A percentile compares a stretch with the other conserved stretches of the same genome.
Conservation (phyloP, 1,140 invertebrate genomes). For the Listronotus bonariensis region DNA sequence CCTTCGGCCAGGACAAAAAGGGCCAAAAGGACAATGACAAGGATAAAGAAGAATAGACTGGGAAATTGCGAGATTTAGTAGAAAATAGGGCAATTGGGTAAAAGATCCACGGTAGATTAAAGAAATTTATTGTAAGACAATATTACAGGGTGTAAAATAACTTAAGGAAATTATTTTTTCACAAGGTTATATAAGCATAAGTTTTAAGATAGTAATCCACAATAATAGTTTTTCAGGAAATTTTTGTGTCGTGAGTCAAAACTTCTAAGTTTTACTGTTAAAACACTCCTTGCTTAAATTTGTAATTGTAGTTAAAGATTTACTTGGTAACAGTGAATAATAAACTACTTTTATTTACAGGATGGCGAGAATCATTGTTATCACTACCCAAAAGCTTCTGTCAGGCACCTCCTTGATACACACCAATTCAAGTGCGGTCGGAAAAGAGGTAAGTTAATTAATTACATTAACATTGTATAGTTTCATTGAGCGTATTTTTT, state of each 20-base stretch:
- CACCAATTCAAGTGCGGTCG: constrained; percentile 44
- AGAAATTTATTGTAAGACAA: too few relatives aligned
- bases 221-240: too few relatives aligned
- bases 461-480: too few relatives aligned
- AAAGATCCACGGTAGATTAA: too few relatives aligned
- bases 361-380: constrained; percentile 69
- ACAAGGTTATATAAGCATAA: too few relatives aligned
- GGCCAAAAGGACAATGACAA: constrained; percentile 22
- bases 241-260: too few relatives aligned
- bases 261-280: too few relatives aligned
- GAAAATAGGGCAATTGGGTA: too few relatives aligned
- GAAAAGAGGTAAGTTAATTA: constrained; percentile 46
- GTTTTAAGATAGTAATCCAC: too few relatives aligned
- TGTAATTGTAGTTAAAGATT: background rate
- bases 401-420: constrained; percentile 59
- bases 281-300: background rate
- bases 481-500: too few relatives aligned
- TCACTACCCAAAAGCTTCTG: constrained; percentile 70
- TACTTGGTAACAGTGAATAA: constrained; percentile 2
- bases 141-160: too few relatives aligned
- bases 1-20: constrained; percentile 17
- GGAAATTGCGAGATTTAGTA: constrained; percentile 30
- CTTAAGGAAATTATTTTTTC: too few relatives aligned
- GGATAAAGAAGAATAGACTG: constrained; percentile 23
- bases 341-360: constrained; percentile 56